These are phyloP conservation scores for Drosophila ezoana DNA, from an alignment of 2,888 invertebrate genomes.

Conservation along the genomic window DNA sequence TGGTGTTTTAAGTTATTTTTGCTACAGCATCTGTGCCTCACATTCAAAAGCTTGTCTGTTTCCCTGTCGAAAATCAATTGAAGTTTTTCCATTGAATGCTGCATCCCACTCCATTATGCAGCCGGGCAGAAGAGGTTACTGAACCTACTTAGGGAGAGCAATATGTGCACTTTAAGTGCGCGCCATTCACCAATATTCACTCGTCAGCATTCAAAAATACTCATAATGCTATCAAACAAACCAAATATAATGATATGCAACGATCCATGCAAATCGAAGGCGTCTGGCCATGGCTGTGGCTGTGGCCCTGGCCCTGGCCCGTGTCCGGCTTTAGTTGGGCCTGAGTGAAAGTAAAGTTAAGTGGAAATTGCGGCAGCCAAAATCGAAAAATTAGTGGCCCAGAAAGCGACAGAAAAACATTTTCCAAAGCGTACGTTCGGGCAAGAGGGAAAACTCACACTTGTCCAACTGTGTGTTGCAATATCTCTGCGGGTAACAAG, in stretches of 20 bases:
- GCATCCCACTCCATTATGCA: conserved; percentile 4
- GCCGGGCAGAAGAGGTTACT: conserved; percentile 9
- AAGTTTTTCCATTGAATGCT: conserved; percentile 10
- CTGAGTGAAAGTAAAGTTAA: conserved; percentile 64
- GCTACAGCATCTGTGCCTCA: neutral
- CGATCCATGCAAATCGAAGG: conserved; percentile 43
- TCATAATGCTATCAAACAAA: conserved; percentile 27
- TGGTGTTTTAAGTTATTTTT: neutral
- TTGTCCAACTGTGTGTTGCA: conserved; percentile 4
- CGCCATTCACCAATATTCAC: conserved; percentile 18
- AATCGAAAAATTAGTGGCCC: conserved; percentile 53
- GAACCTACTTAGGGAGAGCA: conserved; percentile 12
- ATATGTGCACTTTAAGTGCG: neutral
- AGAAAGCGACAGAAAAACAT: conserved; percentile 51
- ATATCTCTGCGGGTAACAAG: conserved; percentile 41
- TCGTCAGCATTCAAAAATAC: conserved; percentile 9
- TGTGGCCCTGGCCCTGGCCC: conserved; percentile 8
- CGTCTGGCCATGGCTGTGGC: neutral
- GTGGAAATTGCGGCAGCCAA: conserved; percentile 43
- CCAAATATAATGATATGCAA: conserved; percentile 18
- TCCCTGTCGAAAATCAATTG: conserved; percentile 1
- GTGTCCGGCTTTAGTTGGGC: conserved; percentile 8
- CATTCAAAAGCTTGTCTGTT: neutral
- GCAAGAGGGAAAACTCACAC: conserved; percentile 9
- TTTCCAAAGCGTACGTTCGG: conserved; percentile 5